Conservation (phyloP, 2,113 vertebrate species). For the Galbula dea region DNA sequence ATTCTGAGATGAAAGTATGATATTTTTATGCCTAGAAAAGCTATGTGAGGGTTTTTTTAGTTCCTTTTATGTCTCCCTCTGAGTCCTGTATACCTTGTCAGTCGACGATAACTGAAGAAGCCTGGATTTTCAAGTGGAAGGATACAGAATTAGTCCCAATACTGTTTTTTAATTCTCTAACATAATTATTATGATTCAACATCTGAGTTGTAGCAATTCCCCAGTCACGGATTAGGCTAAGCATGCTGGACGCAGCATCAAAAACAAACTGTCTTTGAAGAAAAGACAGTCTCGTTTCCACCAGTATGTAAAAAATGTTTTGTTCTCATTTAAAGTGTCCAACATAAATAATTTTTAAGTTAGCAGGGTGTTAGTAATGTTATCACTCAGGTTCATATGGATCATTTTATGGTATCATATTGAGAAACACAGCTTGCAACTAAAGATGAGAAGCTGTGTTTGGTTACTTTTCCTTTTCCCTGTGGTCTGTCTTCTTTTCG, state of each 20-base stretch:
- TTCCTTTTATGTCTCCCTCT: conserved; percentile 38
- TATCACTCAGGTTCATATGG: not conserved
- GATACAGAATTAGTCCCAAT: conserved; percentile 52
- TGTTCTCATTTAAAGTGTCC: not conserved
- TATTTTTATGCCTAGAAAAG: conserved; percentile 28
- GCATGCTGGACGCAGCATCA: not conserved
- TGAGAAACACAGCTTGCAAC: not conserved
- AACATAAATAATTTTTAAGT: conserved; percentile 20
- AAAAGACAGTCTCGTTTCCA: not conserved
- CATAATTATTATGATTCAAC: conserved; percentile 51
- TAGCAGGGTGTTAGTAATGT: not conserved
- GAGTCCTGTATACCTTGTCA: conserved; percentile 34
- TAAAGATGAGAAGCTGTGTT: not conserved
- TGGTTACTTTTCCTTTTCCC: not conserved
- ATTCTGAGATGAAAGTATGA: conserved; percentile 1
- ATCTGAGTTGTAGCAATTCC: conserved; percentile 33
- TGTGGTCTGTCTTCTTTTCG: not conserved
- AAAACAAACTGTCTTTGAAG: too few relatives aligned
- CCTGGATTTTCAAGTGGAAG: conserved; percentile 11
- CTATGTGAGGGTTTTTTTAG: conserved; percentile 34
- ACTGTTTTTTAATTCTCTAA: conserved; percentile 54
- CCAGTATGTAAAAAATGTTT: not conserved
- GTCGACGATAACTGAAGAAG: conserved; percentile 29
- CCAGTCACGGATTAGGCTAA: not conserved
- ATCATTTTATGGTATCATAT: not conserved